phyloP scores from a whole-genome alignment of 2,113 vertebrate species.

The Columbina picui region DNA sequence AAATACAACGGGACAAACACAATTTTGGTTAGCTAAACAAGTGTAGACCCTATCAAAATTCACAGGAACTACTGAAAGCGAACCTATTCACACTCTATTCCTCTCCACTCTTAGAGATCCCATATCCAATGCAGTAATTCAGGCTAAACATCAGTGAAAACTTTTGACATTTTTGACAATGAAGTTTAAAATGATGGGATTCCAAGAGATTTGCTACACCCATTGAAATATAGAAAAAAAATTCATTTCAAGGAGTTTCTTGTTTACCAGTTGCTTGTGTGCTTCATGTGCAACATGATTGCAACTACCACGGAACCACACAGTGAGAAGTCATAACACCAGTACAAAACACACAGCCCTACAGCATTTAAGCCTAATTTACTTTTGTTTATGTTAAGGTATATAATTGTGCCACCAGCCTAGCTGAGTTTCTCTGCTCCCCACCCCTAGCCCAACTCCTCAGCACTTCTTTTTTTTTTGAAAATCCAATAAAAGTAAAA shows the following conservation, averaged over 20 bases:
- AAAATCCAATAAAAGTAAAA: background rate
- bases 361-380: background rate
- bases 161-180: background rate
- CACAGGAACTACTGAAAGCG: background rate
- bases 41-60: background rate
- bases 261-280: background rate
- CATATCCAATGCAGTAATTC: background rate
- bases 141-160: background rate
- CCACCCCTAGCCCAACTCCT: accelerated
- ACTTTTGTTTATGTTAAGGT: background rate
- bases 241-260: background rate
- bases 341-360: background rate
- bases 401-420: background rate
- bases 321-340: background rate
- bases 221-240: background rate
- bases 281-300: background rate
- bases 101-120: background rate
- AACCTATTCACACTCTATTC: background rate
- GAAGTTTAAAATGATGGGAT: background rate
- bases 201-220: background rate
- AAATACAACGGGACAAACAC: background rate
- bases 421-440: background rate
- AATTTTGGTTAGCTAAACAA: background rate
- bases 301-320: background rate
- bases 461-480: background rate